Base-by-base conservation (phyloP, 2,113 vertebrate genomes). In the Colossoma macropomum region DNA sequence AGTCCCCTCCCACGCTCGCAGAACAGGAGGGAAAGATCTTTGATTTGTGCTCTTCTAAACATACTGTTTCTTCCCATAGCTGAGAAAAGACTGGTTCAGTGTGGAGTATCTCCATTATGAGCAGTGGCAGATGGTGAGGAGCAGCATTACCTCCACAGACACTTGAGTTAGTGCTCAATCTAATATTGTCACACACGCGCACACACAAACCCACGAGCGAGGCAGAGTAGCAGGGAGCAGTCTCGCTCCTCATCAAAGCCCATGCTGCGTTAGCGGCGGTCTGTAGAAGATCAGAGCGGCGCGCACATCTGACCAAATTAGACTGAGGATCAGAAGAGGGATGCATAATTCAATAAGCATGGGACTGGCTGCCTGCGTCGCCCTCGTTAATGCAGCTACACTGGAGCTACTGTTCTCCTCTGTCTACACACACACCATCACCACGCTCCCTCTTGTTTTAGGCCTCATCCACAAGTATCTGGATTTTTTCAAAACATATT, bases 291-390 rank as follows among this genome's bases (percentile, higher is more conserved):
- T 82, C 81, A 82, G 81, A 82, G 81, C 63, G 41, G 62, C 45
- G 69, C 27, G 38, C 56, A 82, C 81, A 82, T 82, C 81, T 76
- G 81, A 82, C 73, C 81, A 82, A 82, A 82, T 82, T 76, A 76
- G 81, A n/a, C 25, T 66, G 34, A 23, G 63, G 81, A 82, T 82
- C 81, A 82, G 81, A 82, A 63, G 73, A 82, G 45, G 17, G 32
- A 76, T 82, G 52, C 60, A 82, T 82, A 76, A 82, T 82, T 76
- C 73, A 82, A 60, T 82, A 82, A 82, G 32, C 81, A 50, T 6
- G 73, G 73, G 81, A 82, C 62, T 23, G 38, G 62, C 73, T 34
- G 41, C 32, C 28, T 13, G 72, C 63, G 48, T 75, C 80, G 50
- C 52, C 52, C 81, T 69, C 73, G 5, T 75, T 82, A 76, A 69